A percentile compares a stretch with the other conserved stretches of the same genome.
phyloP scores from a whole-genome alignment of 2,113 vertebrate species.

The Colinus virginianus region DNA sequence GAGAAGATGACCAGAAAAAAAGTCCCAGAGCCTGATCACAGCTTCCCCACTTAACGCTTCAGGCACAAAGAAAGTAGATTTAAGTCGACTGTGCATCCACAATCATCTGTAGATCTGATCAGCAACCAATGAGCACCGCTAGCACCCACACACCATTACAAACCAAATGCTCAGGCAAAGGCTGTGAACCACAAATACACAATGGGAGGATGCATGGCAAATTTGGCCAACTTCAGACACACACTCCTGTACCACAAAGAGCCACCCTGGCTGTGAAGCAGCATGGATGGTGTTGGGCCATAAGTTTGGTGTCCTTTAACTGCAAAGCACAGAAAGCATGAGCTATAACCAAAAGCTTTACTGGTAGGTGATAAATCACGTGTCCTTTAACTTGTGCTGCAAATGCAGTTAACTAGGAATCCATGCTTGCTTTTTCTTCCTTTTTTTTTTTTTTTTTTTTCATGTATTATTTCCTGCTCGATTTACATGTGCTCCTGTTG shows the following conservation, averaged over 20 bases:
- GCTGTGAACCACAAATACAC: background rate
- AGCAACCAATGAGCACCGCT: background rate
- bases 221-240: background rate
- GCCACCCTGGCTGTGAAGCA: background rate
- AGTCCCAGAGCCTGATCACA: background rate
- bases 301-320: conserved; percentile 68
- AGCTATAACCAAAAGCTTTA: conserved; percentile 47
- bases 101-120: background rate
- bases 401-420: conserved; percentile 74
- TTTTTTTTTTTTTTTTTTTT: conserved; percentile 47
- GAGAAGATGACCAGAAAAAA: background rate
- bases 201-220: background rate
- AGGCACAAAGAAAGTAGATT: background rate
- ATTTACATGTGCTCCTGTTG: conserved; percentile 57
- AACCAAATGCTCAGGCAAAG: background rate
- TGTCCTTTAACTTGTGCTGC: conserved; percentile 71
- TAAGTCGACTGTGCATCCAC: background rate
- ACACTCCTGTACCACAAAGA: background rate
- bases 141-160: background rate
- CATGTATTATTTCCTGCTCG: conserved; percentile 44
- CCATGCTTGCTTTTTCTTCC: conserved; percentile 14
- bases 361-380: conserved; percentile 71
- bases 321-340: conserved; percentile 6
- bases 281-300: conserved; percentile 19
- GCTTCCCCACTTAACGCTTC: background rate